Base-by-base conservation (phyloP, 2,888 invertebrate species). In the Hyposoter dolosus region DNA sequence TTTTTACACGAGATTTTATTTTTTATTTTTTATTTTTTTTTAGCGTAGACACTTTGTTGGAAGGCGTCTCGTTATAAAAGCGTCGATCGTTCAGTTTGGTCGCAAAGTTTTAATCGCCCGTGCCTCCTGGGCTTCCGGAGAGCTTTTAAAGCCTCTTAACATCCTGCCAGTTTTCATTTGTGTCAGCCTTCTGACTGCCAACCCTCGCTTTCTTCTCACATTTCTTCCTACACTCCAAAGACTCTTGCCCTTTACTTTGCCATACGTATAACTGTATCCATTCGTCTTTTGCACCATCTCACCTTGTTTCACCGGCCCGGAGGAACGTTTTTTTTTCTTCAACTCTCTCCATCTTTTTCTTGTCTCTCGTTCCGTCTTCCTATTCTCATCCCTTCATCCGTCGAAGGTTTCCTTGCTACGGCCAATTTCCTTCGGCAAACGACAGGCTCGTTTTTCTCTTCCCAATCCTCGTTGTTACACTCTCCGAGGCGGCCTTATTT, bases 31-130 rank as follows among this genome's bases (percentile, higher is more conserved):
- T 15, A 28, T 19, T 50, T 15, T 43, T 45, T 17, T 66, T 66
- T 5, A 47, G 32, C 35, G 35, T 35, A 71, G 71, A 53, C 76
- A 78, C 66, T 78, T 80, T 77, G 74, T 85, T 50, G 65, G 68
- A 83, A 81, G 77, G 81, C 83, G 23, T 83, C 83, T 83, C 76
- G 86, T 86, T 86, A 83, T 83, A 86, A 81, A 83, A 86, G 86
- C 83, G 78, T 83, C 86, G 80, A 86, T 83, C 86, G 80, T 83
- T 81, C 83, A 83, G 83, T 83, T 86, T 68, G 72, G 68, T 83
- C 83, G 43, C 40, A 79, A 83, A 83, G 83, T 86, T 86, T 83
- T 86, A 86, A 83, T 83, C 86, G 86, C 50, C 63, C 45, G 40
- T 45, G 66, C 72, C 79, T 72, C 40, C 69, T 43, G 32, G 85